Conservation (phyloP, 2,113 vertebrate genomes). For the Orientallactaga bullata region DNA sequence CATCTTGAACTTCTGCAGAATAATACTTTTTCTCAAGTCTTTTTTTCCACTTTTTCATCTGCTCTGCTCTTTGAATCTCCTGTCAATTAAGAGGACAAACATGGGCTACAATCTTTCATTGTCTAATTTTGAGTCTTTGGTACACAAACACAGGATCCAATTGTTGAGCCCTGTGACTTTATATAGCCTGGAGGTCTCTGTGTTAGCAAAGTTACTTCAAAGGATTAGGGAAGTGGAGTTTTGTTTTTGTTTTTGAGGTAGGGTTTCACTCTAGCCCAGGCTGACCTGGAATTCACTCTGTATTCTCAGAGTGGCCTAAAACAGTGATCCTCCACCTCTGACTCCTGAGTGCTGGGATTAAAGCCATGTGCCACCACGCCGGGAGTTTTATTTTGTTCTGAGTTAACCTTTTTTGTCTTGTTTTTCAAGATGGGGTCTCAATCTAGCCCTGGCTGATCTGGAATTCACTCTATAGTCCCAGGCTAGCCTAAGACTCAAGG, state of each 20-base stretch:
- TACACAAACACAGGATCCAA: not conserved
- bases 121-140: not conserved
- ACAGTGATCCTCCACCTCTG: too few species aligned
- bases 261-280: too few species aligned
- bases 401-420: not conserved
- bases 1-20: not conserved
- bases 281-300: too few species aligned
- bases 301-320: too few species aligned
- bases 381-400: too few species aligned
- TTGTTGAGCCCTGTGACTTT: conserved; percentile 18
- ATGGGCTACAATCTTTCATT: not conserved
- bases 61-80: conserved; percentile 53
- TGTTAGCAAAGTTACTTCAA: not conserved
- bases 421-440: too few species aligned
- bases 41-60: conserved; percentile 67
- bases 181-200: not conserved
- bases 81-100: conserved; percentile 51
- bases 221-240: not conserved
- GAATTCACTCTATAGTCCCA: too few species aligned
- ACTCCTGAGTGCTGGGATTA: too few species aligned
- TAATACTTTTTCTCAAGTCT: conserved; percentile 25
- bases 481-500: too few species aligned
- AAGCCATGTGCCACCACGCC: too few species aligned
- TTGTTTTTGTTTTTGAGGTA: not conserved
- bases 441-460: too few species aligned